A percentile compares a stretch with the other conserved stretches of the same genome.
phyloP scores from a whole-genome alignment of 2,797 vertebrate species.

The Nyctalus aviator region DNA sequence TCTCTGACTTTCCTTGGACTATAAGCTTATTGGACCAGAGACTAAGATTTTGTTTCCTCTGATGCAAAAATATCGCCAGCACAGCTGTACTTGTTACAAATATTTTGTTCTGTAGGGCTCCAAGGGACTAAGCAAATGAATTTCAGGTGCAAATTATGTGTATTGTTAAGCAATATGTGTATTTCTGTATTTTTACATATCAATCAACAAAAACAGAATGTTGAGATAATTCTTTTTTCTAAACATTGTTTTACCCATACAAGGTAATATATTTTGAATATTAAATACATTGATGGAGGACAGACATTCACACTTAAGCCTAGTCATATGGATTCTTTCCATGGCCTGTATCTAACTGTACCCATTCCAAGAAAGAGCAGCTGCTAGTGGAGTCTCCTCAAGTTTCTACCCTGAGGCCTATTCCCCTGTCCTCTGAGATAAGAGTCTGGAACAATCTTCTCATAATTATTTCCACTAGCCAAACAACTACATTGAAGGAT shows the following conservation, averaged over 20 bases:
- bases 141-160: constrained; percentile 83
- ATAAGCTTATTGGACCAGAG: constrained; percentile 75
- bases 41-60: constrained; percentile 72
- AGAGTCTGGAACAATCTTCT: constrained; percentile 19
- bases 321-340: constrained; percentile 37
- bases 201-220: constrained; percentile 71
- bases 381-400: background rate
- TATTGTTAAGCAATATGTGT: constrained; percentile 78
- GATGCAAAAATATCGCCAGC: constrained; percentile 70
- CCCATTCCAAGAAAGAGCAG: constrained; percentile 4
- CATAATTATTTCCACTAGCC: constrained; percentile 34
- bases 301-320: constrained; percentile 28
- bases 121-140: constrained; percentile 79
- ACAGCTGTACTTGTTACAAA: constrained; percentile 81
- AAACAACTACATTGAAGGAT: background rate
- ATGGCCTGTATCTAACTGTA: background rate
- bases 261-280: constrained; percentile 61
- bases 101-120: constrained; percentile 77
- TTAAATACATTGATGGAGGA: background rate
- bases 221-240: constrained; percentile 66
- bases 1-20: constrained; percentile 72
- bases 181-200: constrained; percentile 74
- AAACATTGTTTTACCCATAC: constrained; percentile 39
- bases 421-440: constrained; percentile 23
- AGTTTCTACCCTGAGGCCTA: background rate